phyloP scores from a whole-genome alignment of 2,113 vertebrate genomes.

The Tapirus terrestris region DNA sequence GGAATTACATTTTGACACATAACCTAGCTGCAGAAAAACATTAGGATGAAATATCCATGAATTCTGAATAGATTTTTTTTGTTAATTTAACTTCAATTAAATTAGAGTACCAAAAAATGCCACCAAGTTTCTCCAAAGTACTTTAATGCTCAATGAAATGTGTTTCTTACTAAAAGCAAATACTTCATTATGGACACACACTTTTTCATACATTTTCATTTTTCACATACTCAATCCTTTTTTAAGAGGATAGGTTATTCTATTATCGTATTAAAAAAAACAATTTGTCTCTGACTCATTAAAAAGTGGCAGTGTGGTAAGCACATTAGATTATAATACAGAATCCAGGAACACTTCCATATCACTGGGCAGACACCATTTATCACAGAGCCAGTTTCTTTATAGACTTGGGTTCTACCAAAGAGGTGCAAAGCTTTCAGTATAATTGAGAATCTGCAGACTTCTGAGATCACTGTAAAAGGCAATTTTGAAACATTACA shows the following conservation, averaged over 20 bases:
- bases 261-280: slow-evolving; percentile 1
- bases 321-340: background rate
- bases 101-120: slow-evolving; percentile 25
- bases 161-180: slow-evolving; percentile 59
- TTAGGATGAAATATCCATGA: slow-evolving; percentile 17
- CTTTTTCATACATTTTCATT: slow-evolving; percentile 33
- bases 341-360: background rate
- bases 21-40: slow-evolving; percentile 48
- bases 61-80: slow-evolving; percentile 44
- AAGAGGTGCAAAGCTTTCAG: slow-evolving; percentile 35
- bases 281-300: slow-evolving; percentile 36
- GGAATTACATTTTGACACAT: slow-evolving; percentile 54
- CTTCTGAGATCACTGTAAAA: slow-evolving; percentile 59
- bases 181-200: background rate
- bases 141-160: slow-evolving; percentile 14
- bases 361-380: background rate
- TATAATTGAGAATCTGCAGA: slow-evolving; percentile 33
- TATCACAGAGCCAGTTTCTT: slow-evolving; percentile 15
- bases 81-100: slow-evolving; percentile 52
- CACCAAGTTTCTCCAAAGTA: slow-evolving; percentile 23
- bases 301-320: slow-evolving; percentile 61
- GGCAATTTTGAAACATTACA: slow-evolving; percentile 6
- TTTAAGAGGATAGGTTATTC: background rate
- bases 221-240: slow-evolving; percentile 3
- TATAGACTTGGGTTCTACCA: slow-evolving; percentile 2